Evolutionary conservation across 1,140 invertebrate species (phyloP), one percentile per base, ranked within the genome.

Genomic region (Zaprionus ghesquierei): DNA sequence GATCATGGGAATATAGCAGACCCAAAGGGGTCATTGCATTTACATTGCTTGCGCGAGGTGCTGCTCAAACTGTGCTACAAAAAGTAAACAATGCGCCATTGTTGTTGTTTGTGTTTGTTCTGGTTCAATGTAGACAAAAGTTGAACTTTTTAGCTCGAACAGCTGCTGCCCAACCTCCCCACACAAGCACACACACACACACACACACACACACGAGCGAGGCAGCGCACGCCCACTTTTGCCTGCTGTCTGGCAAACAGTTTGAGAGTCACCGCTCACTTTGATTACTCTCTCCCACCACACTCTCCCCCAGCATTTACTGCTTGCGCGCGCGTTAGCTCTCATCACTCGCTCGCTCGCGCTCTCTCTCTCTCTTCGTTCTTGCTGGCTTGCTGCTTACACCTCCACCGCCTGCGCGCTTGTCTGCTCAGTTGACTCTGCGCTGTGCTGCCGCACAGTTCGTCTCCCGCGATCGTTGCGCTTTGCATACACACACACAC

Each of bases 361-460:
- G 4, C 15, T 31, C 22, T n/a, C 51, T 54, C n/a, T 8, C 25
- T 27, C 27, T 6, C 51, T 54, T 12, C 31, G 2, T 27, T 49
- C 58, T 13, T 41, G 15, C 25, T 46, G 8, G 12, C 3, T 35
- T 12, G 1, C 8, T 29, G 27, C n/a, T 59, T 41, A 44, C 31
- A 50, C 56, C 69, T 62, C 51, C 56, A 56, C 56, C 63, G 56
- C 73, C 72, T 55, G 58, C 61, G 74, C 56, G 44, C 23, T 49
- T 49, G 29, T 9, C 64, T 61, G 29, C 27, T 78, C 78, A 86
- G 78, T 86, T 76, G 75, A 78, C 71, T 81, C 64, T 78, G 73
- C 63, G 70, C 82, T 63, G 68, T 69, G 64, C 61, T 81, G 70
- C 60, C 64, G 79, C 71, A 65, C 65, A 69, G 82, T 81, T 79